Evolutionary conservation across 2,888 invertebrate genomes (phyloP).

Genomic region (Nymphalis c-album): DNA sequence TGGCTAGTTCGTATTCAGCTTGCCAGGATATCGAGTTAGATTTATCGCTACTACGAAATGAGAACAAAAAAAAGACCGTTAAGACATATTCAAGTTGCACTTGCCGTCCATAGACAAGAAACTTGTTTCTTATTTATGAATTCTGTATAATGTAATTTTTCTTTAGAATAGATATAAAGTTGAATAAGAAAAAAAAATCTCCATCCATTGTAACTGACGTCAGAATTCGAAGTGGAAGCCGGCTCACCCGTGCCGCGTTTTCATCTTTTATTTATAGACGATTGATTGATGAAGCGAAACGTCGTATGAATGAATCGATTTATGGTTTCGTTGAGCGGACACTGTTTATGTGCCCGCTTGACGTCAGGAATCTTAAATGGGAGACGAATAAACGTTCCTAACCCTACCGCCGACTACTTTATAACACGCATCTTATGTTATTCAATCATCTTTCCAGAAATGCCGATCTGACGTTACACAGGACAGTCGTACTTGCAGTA

Average conservation of each 20-base stretch:
- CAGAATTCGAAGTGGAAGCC: constrained; percentile 60
- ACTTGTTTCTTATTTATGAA: constrained; percentile 42
- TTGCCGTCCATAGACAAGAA: constrained; percentile 33
- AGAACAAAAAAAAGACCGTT: constrained; percentile 33
- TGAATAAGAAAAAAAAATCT: constrained; percentile 44
- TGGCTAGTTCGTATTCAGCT: constrained; percentile 22
- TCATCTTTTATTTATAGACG: constrained; percentile 75
- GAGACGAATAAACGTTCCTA: constrained; percentile 43
- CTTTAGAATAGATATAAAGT: constrained; percentile 41
- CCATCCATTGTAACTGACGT: constrained; percentile 61
- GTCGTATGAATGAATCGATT: constrained; percentile 76
- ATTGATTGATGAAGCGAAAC: constrained; percentile 74
- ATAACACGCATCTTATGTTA: neutral
- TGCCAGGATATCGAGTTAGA: constrained; percentile 34
- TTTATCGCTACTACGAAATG: constrained; percentile 35
- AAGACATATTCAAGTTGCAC: constrained; percentile 36
- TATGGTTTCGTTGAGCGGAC: constrained; percentile 65
- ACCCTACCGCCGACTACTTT: constrained; percentile 8
- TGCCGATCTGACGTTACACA: neutral
- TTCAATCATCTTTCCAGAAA: constrained; percentile 9
- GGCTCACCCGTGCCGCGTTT: constrained; percentile 55
- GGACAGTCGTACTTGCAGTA: neutral
- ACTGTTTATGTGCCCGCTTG: constrained; percentile 65
- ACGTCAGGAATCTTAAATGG: constrained; percentile 70
- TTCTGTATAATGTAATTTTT: constrained; percentile 42